Percentiles rank a stretch among this genome's conserved stretches.
phyloP scores from a whole-genome alignment of 2,113 vertebrate genomes.

The Rousettus leschenaultii region DNA sequence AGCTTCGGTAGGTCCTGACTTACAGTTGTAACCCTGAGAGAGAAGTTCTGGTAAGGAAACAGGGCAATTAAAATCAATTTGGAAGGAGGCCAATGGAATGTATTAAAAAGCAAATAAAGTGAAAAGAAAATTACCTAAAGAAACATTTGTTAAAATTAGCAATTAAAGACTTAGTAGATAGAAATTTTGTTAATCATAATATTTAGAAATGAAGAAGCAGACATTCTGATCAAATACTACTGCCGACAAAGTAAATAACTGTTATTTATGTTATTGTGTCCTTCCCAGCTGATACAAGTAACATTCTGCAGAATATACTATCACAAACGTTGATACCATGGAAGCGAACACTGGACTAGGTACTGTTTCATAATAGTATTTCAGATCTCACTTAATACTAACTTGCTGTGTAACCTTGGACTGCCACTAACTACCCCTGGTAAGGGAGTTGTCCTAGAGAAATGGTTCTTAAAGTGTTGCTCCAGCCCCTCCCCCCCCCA shows the following conservation, averaged over 20 bases:
- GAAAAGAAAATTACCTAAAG: not conserved
- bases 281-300: not conserved
- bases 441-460: not conserved
- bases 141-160: not conserved
- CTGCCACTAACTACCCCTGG: not conserved
- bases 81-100: not conserved
- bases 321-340: not conserved
- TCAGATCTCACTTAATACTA: not conserved
- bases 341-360: not conserved
- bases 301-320: not conserved
- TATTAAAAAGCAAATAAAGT: slow-evolving; percentile 9
- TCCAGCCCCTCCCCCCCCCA: not conserved
- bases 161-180: not conserved
- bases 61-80: slow-evolving; percentile 29
- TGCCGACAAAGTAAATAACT: not conserved
- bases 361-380: not conserved
- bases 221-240: not conserved
- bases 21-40: slow-evolving; percentile 52
- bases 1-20: slow-evolving; percentile 24
- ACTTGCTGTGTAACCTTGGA: not conserved
- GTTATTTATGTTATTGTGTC: not conserved
- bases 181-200: not conserved
- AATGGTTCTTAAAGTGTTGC: not conserved
- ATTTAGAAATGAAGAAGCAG: not conserved
- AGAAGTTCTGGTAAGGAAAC: not conserved